phyloP scores from a whole-genome alignment of 2,113 vertebrate genomes.

The Ictalurus punctatus region DNA sequence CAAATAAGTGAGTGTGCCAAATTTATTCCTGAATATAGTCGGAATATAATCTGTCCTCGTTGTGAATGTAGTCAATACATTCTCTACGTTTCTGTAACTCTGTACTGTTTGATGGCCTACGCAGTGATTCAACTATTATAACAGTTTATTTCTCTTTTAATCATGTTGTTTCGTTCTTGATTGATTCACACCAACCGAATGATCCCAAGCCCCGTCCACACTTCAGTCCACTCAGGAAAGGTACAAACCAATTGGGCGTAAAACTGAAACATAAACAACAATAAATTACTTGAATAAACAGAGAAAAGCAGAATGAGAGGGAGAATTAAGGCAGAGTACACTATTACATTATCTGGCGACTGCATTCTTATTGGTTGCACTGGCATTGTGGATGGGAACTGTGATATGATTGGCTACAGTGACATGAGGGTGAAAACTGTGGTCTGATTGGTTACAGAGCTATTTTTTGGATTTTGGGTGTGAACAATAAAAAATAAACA shows the following conservation, averaged over 20 bases:
- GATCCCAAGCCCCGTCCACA: not conserved
- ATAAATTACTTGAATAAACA: not conserved
- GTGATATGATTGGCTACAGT: not conserved
- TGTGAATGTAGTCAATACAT: slow-evolving; percentile 77
- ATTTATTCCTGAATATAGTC: slow-evolving; percentile 72
- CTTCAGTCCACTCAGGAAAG: not conserved
- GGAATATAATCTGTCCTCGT: slow-evolving; percentile 73
- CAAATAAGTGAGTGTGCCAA: slow-evolving; percentile 77
- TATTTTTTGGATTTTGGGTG: not conserved
- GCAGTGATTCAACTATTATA: slow-evolving; percentile 65
- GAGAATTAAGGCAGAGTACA: not conserved
- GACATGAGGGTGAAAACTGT: not conserved
- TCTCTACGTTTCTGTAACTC: slow-evolving; percentile 76
- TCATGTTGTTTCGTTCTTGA: slow-evolving; percentile 28
- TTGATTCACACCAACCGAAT: not conserved
- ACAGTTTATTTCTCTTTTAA: slow-evolving; percentile 59
- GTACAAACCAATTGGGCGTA: not conserved
- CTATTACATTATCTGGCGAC: not conserved
- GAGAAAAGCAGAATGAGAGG: not conserved
- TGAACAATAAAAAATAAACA: too few relatives aligned
- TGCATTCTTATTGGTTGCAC: not conserved
- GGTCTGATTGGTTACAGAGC: not conserved
- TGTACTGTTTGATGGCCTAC: slow-evolving; percentile 76
- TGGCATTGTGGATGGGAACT: not conserved
- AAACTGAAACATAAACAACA: not conserved